These are phyloP conservation scores for Melieria crassipennis DNA, from an alignment of 2,888 invertebrate species.

Conservation along the genomic window DNA sequence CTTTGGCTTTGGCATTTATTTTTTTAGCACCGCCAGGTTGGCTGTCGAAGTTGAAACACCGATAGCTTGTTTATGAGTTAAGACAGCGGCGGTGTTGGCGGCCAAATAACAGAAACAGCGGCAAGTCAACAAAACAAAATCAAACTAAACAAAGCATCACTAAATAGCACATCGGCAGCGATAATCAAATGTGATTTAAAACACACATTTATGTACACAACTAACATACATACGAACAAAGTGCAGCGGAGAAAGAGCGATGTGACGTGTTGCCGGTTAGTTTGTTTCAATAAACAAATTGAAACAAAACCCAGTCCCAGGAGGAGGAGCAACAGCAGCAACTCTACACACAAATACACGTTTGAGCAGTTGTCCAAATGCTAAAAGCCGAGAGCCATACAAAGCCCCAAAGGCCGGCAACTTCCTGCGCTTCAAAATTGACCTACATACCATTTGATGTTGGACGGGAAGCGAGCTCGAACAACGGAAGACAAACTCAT, in stretches of 20 bases:
- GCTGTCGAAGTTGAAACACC: neutral
- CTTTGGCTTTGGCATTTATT: neutral
- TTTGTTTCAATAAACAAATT: neutral
- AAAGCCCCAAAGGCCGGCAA: too few species aligned
- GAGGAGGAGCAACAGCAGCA: neutral
- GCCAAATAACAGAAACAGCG: neutral
- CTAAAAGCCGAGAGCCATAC: too few species aligned
- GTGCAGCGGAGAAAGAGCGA: too few species aligned
- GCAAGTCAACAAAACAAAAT: constrained; percentile 10
- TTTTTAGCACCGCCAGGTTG: neutral
- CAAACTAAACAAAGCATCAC: neutral
- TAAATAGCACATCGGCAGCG: too few species aligned
- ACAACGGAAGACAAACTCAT: too few species aligned
- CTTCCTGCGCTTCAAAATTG: too few species aligned
- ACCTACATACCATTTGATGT: too few species aligned
- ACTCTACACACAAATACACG: neutral
- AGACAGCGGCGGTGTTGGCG: neutral
- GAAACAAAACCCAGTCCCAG: neutral
- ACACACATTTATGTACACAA: too few species aligned
- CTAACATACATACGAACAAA: too few species aligned
- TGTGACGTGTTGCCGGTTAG: too few species aligned
- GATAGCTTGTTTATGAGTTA: neutral
- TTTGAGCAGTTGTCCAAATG: neutral
- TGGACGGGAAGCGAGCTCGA: too few species aligned
- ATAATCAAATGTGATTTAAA: too few species aligned